Evolutionary conservation across 1,140 invertebrate genomes (phyloP).

Genomic region (Drosophila littoralis): DNA sequence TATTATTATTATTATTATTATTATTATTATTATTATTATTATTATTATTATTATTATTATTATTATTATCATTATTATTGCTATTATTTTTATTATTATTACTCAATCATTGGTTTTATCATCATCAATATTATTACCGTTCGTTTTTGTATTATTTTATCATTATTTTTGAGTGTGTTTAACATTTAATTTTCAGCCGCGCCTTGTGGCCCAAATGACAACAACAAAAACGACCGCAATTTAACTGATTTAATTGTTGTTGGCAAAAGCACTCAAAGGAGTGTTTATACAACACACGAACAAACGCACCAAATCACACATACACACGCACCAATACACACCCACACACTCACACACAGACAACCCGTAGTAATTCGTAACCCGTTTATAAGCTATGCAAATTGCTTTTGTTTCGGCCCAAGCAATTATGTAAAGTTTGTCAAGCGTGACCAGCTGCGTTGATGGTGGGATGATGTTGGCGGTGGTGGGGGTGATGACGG

Average conservation of each 20-base stretch:
- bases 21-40: not conserved
- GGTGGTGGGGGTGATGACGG: not conserved
- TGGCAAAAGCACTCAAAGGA: slow-evolving; percentile 43
- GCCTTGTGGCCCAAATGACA: slow-evolving; percentile 41
- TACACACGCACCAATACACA: slow-evolving; percentile 10
- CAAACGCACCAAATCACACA: not conserved
- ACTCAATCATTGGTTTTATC: not conserved
- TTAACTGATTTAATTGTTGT: slow-evolving; percentile 56
- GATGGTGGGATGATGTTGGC: not conserved
- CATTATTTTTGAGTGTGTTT: slow-evolving; percentile 23
- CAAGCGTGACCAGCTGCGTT: slow-evolving; percentile 47
- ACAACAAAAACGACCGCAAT: slow-evolving; percentile 15
- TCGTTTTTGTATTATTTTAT: not conserved
- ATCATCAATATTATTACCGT: not conserved
- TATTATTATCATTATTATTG: not conserved
- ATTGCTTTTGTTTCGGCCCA: slow-evolving; percentile 61
- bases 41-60: not conserved
- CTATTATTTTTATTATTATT: not conserved
- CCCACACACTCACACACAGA: slow-evolving; percentile 1
- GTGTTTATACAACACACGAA: slow-evolving; percentile 47
- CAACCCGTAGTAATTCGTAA: slow-evolving; percentile 30
- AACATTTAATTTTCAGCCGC: slow-evolving; percentile 35
- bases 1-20: slow-evolving; percentile 2
- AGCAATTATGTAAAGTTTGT: slow-evolving; percentile 72
- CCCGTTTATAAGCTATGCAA: slow-evolving; percentile 54